Conservation (phyloP, 2,888 invertebrate species). For the Melanophora roralis region DNA sequence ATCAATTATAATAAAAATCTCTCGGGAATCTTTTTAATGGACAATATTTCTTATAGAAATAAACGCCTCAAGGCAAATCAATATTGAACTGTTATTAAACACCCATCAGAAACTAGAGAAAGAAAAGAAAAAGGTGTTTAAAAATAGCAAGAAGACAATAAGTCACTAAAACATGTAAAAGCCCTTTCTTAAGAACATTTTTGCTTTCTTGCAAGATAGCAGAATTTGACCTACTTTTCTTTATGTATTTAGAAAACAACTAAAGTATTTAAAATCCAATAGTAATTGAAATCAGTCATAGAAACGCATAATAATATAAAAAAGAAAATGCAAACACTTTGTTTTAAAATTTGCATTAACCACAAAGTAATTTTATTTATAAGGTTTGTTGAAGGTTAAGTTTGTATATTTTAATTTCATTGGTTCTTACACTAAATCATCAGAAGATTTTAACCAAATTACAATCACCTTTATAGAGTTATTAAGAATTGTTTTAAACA, state of each 20-base stretch:
- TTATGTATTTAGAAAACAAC: too few species aligned
- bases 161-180: background rate
- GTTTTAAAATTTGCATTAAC: too few species aligned
- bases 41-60: background rate
- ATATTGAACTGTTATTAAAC: background rate
- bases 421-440: too few species aligned
- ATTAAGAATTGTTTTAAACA: too few species aligned
- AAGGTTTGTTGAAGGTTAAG: too few species aligned
- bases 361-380: too few species aligned
- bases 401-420: too few species aligned
- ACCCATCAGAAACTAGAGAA: background rate
- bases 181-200: background rate
- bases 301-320: too few species aligned
- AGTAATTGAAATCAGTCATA: constrained; percentile 25
- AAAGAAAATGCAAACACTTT: too few species aligned
- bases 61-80: background rate
- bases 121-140: background rate
- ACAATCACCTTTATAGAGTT: too few species aligned
- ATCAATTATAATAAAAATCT: constrained; percentile 1
- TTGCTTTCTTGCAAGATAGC: background rate
- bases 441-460: too few species aligned
- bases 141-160: background rate
- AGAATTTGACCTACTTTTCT: constrained; percentile 21
- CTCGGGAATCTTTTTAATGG: background rate
- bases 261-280: too few species aligned